These are phyloP conservation scores for Spongilla lacustris DNA, from an alignment of 37 sponge, comb jelly and placozoan genomes.

Conservation along the genomic window DNA sequence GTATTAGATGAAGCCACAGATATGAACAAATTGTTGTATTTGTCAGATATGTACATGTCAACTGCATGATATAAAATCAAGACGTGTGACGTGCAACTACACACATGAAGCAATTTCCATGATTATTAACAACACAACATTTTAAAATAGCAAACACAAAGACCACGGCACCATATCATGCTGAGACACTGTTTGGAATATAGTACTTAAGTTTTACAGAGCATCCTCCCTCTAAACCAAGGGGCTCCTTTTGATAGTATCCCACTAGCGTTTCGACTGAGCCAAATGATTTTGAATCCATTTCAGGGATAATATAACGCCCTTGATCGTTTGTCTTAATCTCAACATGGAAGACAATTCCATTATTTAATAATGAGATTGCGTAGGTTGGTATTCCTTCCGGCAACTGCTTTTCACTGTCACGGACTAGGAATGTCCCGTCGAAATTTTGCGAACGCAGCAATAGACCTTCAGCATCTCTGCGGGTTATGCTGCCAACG, in stretches of 20 bases:
- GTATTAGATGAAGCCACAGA: no score
- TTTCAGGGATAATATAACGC: neutral
- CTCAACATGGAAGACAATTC: neutral
- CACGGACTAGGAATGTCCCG: slow-evolving; percentile 39
- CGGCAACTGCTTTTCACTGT: slow-evolving; percentile 27
- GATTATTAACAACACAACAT: no score
- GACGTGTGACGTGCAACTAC: no score
- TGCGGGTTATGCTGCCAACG: neutral
- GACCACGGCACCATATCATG: neutral
- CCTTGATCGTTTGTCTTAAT: neutral
- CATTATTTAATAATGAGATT: neutral
- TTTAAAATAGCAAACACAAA: neutral
- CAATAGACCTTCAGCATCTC: neutral
- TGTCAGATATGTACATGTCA: no score
- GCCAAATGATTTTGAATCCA: neutral
- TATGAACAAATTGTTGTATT: no score
- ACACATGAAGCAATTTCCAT: no score
- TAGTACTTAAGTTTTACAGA: neutral
- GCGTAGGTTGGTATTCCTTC: neutral
- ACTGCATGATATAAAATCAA: no score
- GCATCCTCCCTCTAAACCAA: neutral
- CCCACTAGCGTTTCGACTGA: neutral
- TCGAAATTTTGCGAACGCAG: slow-evolving; percentile 13
- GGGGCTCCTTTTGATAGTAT: neutral
- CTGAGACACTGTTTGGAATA: neutral